These are phyloP conservation scores for Acropora yongei DNA, from an alignment of 64 coral and sea anemone genomes.

Conservation along the genomic window DNA sequence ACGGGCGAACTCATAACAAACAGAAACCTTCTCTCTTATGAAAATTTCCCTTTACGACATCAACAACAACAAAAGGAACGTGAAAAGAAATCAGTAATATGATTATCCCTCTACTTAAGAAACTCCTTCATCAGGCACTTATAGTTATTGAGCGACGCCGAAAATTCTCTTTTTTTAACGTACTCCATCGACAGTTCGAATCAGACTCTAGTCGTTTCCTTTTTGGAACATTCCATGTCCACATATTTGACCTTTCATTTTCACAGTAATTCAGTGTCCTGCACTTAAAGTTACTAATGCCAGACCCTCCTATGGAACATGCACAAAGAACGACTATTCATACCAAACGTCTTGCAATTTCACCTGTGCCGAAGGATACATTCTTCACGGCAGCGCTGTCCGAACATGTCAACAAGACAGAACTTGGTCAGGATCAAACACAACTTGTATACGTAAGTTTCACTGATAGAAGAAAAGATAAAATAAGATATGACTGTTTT, in stretches of 20 bases:
- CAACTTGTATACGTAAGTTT: constrained; percentile 80
- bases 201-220: too few relatives aligned
- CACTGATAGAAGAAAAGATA: neutral
- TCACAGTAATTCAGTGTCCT: constrained; percentile 66
- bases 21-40: too few relatives aligned
- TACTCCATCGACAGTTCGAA: too few relatives aligned
- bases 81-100: too few relatives aligned
- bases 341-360: constrained; percentile 78
- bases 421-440: constrained; percentile 74
- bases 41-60: too few relatives aligned
- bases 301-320: constrained; percentile 61
- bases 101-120: too few relatives aligned
- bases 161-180: too few relatives aligned
- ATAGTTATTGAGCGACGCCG: too few relatives aligned
- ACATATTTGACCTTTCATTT: neutral
- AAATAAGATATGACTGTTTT: neutral
- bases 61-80: too few relatives aligned
- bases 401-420: constrained; percentile 82
- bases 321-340: constrained; percentile 43
- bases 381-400: constrained; percentile 60
- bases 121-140: too few relatives aligned
- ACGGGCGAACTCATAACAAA: too few relatives aligned
- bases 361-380: constrained; percentile 69
- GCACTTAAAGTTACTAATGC: constrained; percentile 54
- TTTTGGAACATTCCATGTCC: too few relatives aligned